Evolutionary conservation across 2,797 vertebrate species (phyloP).

Genomic region (Geotrypetes seraphini): DNA sequence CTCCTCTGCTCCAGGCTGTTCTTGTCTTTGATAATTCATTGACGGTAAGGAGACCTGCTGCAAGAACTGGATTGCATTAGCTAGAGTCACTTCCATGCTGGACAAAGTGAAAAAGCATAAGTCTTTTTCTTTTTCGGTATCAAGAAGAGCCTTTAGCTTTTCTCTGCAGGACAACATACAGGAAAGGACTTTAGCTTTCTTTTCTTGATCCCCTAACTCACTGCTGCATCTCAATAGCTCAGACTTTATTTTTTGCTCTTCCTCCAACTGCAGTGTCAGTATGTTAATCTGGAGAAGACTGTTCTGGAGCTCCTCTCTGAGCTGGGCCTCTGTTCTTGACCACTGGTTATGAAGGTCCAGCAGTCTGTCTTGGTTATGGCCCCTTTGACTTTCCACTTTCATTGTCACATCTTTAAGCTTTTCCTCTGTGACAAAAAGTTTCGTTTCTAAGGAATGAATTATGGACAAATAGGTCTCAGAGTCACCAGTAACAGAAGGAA

Average conservation of each 20-base stretch:
- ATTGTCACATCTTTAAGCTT: conserved; percentile 79
- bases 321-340: conserved; percentile 59
- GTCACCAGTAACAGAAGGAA: conserved; percentile 43
- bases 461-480: conserved; percentile 82
- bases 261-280: conserved; percentile 60
- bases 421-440: conserved; percentile 80
- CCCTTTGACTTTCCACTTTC: conserved; percentile 67
- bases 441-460: conserved; percentile 82
- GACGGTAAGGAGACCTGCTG: background rate
- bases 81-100: conserved; percentile 33
- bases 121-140: conserved; percentile 32
- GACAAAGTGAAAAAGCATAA: conserved; percentile 21
- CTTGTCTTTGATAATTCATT: background rate
- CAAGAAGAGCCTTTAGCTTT: conserved; percentile 62
- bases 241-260: conserved; percentile 56
- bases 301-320: conserved; percentile 52
- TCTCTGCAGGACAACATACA: conserved; percentile 74
- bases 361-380: conserved; percentile 49
- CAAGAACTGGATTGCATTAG: conserved; percentile 29
- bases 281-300: conserved; percentile 55
- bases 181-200: conserved; percentile 64
- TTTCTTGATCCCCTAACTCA: conserved; percentile 43
- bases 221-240: conserved; percentile 43
- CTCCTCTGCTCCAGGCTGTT: background rate
- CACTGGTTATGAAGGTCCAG: conserved; percentile 49